Percentiles rank a stretch among this genome's conserved stretches.
phyloP scores from a whole-genome alignment of 2,797 vertebrate species.

The Poecilia velifera region DNA sequence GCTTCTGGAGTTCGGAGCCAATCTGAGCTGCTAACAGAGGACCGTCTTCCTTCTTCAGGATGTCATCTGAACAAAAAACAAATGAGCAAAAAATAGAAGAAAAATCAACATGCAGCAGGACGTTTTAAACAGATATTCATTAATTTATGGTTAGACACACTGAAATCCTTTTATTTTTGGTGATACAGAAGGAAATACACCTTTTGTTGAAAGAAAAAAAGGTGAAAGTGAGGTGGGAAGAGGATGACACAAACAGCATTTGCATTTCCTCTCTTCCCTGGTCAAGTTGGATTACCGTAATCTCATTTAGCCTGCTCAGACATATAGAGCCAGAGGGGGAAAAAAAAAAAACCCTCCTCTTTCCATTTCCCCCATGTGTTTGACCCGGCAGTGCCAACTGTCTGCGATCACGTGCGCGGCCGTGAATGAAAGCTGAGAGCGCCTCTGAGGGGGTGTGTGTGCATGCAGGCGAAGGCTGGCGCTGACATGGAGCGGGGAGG shows the following conservation, averaged over 20 bases:
- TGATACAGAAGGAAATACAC: not conserved
- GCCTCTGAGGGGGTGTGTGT: constrained; percentile 15
- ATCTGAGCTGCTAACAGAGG: constrained; percentile 89
- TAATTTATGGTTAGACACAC: not conserved
- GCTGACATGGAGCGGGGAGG: constrained; percentile 34
- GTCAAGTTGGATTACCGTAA: constrained; percentile 65
- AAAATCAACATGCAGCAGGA: not conserved
- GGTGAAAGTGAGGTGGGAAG: constrained; percentile 24
- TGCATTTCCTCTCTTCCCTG: constrained; percentile 46
- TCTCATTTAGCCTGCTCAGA: constrained; percentile 51
- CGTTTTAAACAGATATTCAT: not conserved
- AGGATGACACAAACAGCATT: constrained; percentile 48
- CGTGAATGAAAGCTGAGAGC: constrained; percentile 54
- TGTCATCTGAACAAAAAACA: constrained; percentile 84
- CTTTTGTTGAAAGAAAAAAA: not conserved
- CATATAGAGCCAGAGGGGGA: constrained; percentile 13
- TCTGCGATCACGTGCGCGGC: constrained; percentile 15
- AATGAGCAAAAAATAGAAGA: not conserved
- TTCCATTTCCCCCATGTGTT: constrained; percentile 17
- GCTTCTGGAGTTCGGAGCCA: constrained; percentile 88
- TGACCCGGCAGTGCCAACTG: constrained; percentile 38
- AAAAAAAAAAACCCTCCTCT: not conserved
- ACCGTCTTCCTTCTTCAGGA: constrained; percentile 87
- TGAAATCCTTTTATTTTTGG: not conserved
- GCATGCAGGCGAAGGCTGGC: constrained; percentile 49